Percentiles rank a stretch among this genome's conserved stretches.
Conservation (phyloP, 2,797 vertebrate species). For the Sparus aurata region DNA sequence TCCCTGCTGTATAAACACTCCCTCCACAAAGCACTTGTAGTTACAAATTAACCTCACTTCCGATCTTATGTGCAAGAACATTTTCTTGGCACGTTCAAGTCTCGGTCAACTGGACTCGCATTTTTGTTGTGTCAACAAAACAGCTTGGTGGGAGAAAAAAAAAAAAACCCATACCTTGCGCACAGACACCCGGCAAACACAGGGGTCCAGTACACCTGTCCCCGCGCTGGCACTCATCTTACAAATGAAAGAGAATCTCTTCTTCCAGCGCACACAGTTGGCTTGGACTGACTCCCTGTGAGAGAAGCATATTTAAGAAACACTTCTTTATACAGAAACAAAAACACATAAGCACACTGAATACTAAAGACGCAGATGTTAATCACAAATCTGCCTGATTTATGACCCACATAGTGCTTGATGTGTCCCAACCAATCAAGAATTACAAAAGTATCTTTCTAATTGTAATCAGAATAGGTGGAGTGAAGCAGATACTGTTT, state of each 20-base stretch:
- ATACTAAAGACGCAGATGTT: background rate
- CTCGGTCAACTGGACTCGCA: background rate
- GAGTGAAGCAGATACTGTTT: background rate
- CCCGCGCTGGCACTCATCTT: slow-evolving; percentile 95
- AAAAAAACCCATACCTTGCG: slow-evolving; percentile 88
- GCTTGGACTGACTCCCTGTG: slow-evolving; percentile 93
- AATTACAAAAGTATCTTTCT: background rate
- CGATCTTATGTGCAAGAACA: background rate
- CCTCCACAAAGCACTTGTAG: background rate
- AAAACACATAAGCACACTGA: background rate
- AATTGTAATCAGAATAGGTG: background rate
- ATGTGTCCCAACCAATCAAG: background rate
- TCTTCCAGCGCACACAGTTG: slow-evolving; percentile 95
- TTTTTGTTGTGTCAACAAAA: slow-evolving; percentile 25
- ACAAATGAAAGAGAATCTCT: slow-evolving; percentile 93
- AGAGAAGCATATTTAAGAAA: slow-evolving; percentile 31
- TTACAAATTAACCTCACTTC: slow-evolving; percentile 45
- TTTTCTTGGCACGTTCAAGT: slow-evolving; percentile 10
- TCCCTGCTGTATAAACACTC: background rate
- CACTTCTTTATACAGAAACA: slow-evolving; percentile 1
- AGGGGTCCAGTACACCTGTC: slow-evolving; percentile 93
- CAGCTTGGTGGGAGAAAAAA: slow-evolving; percentile 1
- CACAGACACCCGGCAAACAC: slow-evolving; percentile 94
- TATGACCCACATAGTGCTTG: background rate
- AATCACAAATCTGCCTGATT: background rate